phyloP scores from a whole-genome alignment of 2,113 vertebrate genomes.

The Hymenochirus boettgeri region DNA sequence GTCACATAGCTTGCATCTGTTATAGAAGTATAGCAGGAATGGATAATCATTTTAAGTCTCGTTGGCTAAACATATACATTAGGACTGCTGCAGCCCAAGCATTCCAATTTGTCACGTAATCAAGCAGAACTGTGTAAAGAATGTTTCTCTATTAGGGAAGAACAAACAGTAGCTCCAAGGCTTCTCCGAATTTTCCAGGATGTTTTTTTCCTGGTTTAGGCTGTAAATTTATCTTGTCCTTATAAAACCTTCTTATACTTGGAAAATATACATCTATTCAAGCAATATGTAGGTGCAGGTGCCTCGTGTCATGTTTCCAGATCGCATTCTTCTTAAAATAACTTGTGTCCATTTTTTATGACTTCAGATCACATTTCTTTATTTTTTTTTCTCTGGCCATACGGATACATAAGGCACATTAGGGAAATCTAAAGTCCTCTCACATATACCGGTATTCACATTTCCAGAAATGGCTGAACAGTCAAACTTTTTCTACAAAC shows the following conservation, averaged over 20 bases:
- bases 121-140: constrained; percentile 50
- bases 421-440: too few relatives aligned
- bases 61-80: constrained; percentile 49
- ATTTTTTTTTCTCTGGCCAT: background rate
- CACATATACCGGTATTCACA: too few relatives aligned
- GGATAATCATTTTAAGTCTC: constrained; percentile 44
- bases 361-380: background rate
- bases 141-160: constrained; percentile 48
- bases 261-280: background rate
- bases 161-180: constrained; percentile 25
- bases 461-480: too few relatives aligned
- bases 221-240: constrained; percentile 22
- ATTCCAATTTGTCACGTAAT: constrained; percentile 55
- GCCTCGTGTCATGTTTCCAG: background rate
- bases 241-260: constrained; percentile 14
- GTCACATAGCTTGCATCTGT: constrained; percentile 39
- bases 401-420: background rate
- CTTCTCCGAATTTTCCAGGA: constrained; percentile 11
- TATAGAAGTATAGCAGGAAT: constrained; percentile 46
- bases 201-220: constrained; percentile 1
- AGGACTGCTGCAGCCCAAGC: constrained; percentile 34
- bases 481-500: too few relatives aligned
- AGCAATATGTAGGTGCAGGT: background rate
- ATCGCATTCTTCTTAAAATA: background rate
- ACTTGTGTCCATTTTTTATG: background rate